Percentiles rank a stretch among this genome's conserved stretches.
phyloP scores from a whole-genome alignment of 2,113 vertebrate species.

The Cranoglanis bouderius region DNA sequence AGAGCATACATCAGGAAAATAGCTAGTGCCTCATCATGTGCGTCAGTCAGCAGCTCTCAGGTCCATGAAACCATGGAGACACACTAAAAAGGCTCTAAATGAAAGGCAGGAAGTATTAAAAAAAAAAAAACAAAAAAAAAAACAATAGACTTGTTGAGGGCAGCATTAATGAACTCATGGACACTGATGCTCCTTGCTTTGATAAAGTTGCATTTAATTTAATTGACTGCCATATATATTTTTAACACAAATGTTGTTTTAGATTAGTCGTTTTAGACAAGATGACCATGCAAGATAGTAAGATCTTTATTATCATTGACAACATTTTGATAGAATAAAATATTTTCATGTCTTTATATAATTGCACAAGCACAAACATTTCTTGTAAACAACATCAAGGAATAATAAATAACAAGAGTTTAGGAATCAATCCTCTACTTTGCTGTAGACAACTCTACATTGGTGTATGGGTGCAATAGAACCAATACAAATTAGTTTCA shows the following conservation, averaged over 20 bases:
- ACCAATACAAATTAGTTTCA: conserved; percentile 45
- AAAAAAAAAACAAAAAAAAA: conserved; percentile 23
- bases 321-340: conserved; percentile 32
- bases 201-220: conserved; percentile 40
- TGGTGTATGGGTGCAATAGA: conserved; percentile 43
- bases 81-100: conserved; percentile 46
- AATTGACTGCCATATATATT: conserved; percentile 34
- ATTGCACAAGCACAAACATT: conserved; percentile 42
- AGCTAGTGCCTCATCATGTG: conserved; percentile 53
- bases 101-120: conserved; percentile 16
- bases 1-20: conserved; percentile 53
- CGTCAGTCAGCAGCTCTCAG: conserved; percentile 46
- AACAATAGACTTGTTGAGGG: conserved; percentile 26
- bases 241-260: conserved; percentile 9
- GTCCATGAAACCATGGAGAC: conserved; percentile 57
- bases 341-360: conserved; percentile 37
- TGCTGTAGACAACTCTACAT: conserved; percentile 64
- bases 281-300: neutral
- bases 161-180: conserved; percentile 31
- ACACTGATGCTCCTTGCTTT: conserved; percentile 36
- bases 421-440: conserved; percentile 66
- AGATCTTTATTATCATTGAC: conserved; percentile 38
- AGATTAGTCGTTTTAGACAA: neutral
- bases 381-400: conserved; percentile 40
- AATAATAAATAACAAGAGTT: conserved; percentile 47